Evolutionary conservation across 1,140 invertebrate species (phyloP).

Genomic region (Pogonognathellus flavescens): DNA sequence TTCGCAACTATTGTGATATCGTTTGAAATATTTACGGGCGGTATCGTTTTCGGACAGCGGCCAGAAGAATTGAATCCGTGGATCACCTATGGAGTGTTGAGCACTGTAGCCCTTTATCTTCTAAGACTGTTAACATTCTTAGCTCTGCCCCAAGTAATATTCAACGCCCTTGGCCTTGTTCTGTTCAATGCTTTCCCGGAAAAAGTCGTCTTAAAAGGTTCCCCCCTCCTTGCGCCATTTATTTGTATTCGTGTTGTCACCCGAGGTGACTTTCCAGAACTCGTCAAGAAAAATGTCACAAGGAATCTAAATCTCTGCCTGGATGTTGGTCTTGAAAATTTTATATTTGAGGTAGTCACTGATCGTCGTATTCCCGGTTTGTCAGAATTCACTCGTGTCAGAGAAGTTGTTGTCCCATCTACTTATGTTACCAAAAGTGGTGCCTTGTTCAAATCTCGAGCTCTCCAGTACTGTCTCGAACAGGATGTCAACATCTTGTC

Average conservation of each 20-base stretch:
- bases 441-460: conserved; percentile 94
- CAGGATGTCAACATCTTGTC: conserved; percentile 88
- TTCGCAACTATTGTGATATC: conserved; percentile 81
- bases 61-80: conserved; percentile 80
- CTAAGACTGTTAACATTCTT: conserved; percentile 87
- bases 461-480: conserved; percentile 96
- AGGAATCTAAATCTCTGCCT: conserved; percentile 91
- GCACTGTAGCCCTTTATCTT: conserved; percentile 82
- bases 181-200: conserved; percentile 96
- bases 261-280: conserved; percentile 91
- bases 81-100: conserved; percentile 81
- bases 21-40: conserved; percentile 86
- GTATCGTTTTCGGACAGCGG: conserved; percentile 77
- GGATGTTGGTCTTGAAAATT: conserved; percentile 93
- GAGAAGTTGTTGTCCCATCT: conserved; percentile 89
- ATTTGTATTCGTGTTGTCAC: conserved; percentile 96
- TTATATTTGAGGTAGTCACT: conserved; percentile 96
- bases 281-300: conserved; percentile 90
- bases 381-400: conserved; percentile 74
- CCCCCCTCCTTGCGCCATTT: conserved; percentile 92
- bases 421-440: conserved; percentile 90
- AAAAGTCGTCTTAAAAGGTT: conserved; percentile 90
- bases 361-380: conserved; percentile 87
- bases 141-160: conserved; percentile 88
- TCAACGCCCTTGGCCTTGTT: conserved; percentile 91